Base-by-base conservation (phyloP, 2,888 invertebrate genomes). In the Phorcus lineatus region DNA sequence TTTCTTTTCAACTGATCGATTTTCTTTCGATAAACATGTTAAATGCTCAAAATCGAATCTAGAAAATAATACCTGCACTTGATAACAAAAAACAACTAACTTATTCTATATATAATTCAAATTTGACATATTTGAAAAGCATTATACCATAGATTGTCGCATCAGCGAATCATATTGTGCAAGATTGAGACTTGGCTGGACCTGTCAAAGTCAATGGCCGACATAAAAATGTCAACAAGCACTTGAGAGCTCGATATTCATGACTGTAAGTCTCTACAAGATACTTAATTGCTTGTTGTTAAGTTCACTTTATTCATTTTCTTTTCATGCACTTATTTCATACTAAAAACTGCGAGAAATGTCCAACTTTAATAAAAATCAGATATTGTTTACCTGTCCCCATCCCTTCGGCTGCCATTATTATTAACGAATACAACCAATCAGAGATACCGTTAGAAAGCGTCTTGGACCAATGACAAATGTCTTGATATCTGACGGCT, bases 151-250 rank as follows among this genome's bases (percentile, higher is more conserved):
- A 28, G 17, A 16, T 28, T 16, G 28, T 28, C 24, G 0, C 24
- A 62, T 28, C 47, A 47, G 47, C 47, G 47, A 47, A 47, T 47
- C 57, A 19, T 36, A 70, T 70, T 70, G 70, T 70, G 70, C 70
- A 70, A 70, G 70, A 31, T n/a, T 19, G 19, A 36, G 70, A 70
- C 70, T 70, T 70, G 70, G 70, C 70, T 70, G 40, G 70, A 70
- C 70, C 70, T 70, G 70, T 70, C 70, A 40, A n/a, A n/a, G 70
- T 70, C 70, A 70, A 67, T 70, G 36, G 40, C 70, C 70, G 70
- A 70, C 62, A 62, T 28, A 28, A 40, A 47, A 36, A 70, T 36
- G 70, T 70, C 70, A 40, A 40, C 70, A 70, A 31, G 31, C 70
- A 70, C 70, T 40, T 70, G 70, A n/a, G 36, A 70, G 57, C 4